Base-by-base conservation (phyloP, 2,797 vertebrate genomes). In the Anisognathus igniventris region DNA sequence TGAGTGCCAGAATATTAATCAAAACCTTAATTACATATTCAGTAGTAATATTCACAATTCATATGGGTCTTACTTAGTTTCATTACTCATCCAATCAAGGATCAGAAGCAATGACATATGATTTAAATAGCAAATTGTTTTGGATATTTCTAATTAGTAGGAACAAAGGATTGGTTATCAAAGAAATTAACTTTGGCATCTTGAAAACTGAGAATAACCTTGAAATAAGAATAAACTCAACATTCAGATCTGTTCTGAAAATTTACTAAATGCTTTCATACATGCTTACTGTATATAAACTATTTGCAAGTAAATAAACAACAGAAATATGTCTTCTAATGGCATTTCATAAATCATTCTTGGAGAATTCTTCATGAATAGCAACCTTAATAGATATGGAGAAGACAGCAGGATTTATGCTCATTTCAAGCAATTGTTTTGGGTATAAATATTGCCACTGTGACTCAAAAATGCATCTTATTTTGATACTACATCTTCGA, bases 41-140 rank as follows among this genome's bases (percentile, higher is more conserved):
- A 92, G 90, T 84, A 93, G 76, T 58, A 91, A 90, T 81, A 86
- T 23, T 95, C 87, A 70, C 82, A 92, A 93, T 86, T 93, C 94
- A 93, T 92, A 51, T 83, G 90, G 88, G 85, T 92, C 62, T 91
- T 81, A 81, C 91, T 94, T 95, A 95, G 95, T 95, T 95, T 95
- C 73, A 75, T 95, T 95, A 95, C 76, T 81, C 85, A 78, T 86
- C 94, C 91, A 96, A 92, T 95, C 93, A 92, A 92, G 70, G 68
- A 88, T 89, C 88, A 96, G 93, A 77, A 94, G 82, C 35, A 75
- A 70, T 95, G 93, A 75, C 90, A 95, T 92, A 92, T 72, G 61
- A 93, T 92, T 95, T 90, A 95, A 96, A 84, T 86, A 94, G 56
- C 79, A 96, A 86, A 81, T 96, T 95, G 79, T 78, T 96, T 96